Conservation (phyloP, 1,140 invertebrate species). For the Macrotrachela quadricornifera region DNA sequence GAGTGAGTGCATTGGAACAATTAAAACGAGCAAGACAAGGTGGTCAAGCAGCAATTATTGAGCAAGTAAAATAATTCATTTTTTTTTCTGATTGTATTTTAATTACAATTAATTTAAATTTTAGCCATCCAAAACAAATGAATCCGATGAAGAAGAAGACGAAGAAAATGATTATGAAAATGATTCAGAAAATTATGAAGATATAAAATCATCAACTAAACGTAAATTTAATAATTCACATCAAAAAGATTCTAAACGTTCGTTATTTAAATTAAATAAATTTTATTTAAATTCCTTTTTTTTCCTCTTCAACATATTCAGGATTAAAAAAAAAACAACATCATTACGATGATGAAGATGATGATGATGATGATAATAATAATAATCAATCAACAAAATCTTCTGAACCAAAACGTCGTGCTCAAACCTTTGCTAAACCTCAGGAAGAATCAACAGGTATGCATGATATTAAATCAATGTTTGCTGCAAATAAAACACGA, state of each 20-base stretch:
- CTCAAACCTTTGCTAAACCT: no score
- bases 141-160: constrained; percentile 5
- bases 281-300: no score
- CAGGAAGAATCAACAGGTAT: no score
- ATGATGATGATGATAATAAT: background rate
- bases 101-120: no score
- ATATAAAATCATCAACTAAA: background rate
- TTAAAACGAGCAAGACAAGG: constrained; percentile 5
- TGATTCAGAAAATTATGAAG: background rate
- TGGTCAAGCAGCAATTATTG: background rate
- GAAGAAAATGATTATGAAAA: constrained; percentile 6
- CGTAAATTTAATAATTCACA: background rate
- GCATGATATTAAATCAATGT: no score
- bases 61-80: background rate
- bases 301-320: background rate
- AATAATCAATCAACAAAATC: constrained; percentile 1
- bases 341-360: background rate
- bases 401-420: background rate
- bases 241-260: background rate
- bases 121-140: background rate
- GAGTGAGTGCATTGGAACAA: constrained; percentile 5
- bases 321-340: constrained; percentile 1
- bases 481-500: no score
- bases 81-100: background rate
- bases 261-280: background rate